A percentile compares a stretch with the other conserved stretches of the same genome.
Conservation (phyloP, 2,113 vertebrate species). For the Sapajus apella region DNA sequence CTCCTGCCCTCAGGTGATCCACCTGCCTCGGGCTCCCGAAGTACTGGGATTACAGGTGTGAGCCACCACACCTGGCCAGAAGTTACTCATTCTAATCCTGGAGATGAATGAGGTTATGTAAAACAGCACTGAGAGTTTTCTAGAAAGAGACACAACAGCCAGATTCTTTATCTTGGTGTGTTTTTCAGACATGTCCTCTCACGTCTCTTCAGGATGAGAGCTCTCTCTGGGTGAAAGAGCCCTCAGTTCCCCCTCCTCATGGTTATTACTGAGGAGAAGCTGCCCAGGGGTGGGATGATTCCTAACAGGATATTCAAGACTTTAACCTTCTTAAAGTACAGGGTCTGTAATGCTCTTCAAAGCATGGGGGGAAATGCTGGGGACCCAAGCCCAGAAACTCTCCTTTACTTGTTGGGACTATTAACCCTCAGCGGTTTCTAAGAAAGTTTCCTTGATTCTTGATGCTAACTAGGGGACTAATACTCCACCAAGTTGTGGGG, state of each 20-base stretch:
- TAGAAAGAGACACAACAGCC: background rate
- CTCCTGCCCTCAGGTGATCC: too few species aligned
- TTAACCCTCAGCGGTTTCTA: background rate
- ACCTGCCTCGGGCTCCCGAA: too few species aligned
- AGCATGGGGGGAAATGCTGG: background rate
- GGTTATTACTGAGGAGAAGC: background rate
- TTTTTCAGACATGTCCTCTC: background rate
- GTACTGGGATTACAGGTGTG: too few species aligned
- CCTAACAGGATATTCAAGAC: background rate
- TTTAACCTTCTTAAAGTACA: background rate
- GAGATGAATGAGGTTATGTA: background rate
- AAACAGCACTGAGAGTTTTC: background rate
- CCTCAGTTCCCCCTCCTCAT: background rate
- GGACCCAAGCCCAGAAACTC: background rate
- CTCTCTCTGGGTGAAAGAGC: background rate
- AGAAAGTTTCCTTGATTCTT: background rate
- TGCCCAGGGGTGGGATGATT: background rate
- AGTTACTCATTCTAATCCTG: background rate
- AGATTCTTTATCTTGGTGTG: background rate
- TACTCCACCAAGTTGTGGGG: too few species aligned
- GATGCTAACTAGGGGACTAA: background rate
- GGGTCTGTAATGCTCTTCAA: background rate
- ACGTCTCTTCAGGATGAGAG: background rate
- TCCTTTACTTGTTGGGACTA: background rate
- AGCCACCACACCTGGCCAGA: too few species aligned